Base-by-base conservation (phyloP, 92 coral and sea anemone species). In the Anthopleura xanthogrammica region DNA sequence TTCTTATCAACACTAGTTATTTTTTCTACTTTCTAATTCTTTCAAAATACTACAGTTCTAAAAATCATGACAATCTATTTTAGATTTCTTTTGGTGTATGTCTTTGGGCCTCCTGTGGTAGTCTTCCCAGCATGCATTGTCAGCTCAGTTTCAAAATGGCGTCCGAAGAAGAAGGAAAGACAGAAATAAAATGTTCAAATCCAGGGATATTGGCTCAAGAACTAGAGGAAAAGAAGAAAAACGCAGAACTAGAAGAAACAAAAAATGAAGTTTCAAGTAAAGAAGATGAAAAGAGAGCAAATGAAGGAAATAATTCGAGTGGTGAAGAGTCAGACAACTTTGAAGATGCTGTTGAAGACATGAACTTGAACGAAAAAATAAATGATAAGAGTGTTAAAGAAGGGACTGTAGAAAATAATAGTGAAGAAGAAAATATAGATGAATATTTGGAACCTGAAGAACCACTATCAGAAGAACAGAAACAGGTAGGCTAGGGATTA, bases 391-490 rank as follows among this genome's bases (percentile, higher is more conserved):
- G 82, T 20, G 68, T 50, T 11, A 60, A 66, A 68, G 78, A 60
- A 29, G 82, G 83, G 68, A 76, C 81, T 29, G 22, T 77, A 56
- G 83, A 66, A 40, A 85, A 82, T 6, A 54, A 77, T 41, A 86
- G 78, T 19, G 89, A 89, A 66, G 54, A 76, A 46, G 79, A 82
- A 42, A 83, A 82, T 64, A 90, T 80, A 23, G 85, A 91, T 8
- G 92, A 88, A 36, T 83, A 83, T 55, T 86, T 78, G 22, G 98
- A 90, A 77, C 93, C 89, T 36, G 87, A 83, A 36, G 93, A 91
- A 83, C 87, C 77, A 14, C 79, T 94, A n/a, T 89, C 98, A 60
- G 91, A 87, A 14, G 95, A 94, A 72, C 86, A 94, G 82, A 90
- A 90, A 79, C 88, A 89, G 97, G 97, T 93, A 82, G 79, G 71